Evolutionary conservation across 2,113 vertebrate species (phyloP).

Genomic region (Sinosuthora webbiana): DNA sequence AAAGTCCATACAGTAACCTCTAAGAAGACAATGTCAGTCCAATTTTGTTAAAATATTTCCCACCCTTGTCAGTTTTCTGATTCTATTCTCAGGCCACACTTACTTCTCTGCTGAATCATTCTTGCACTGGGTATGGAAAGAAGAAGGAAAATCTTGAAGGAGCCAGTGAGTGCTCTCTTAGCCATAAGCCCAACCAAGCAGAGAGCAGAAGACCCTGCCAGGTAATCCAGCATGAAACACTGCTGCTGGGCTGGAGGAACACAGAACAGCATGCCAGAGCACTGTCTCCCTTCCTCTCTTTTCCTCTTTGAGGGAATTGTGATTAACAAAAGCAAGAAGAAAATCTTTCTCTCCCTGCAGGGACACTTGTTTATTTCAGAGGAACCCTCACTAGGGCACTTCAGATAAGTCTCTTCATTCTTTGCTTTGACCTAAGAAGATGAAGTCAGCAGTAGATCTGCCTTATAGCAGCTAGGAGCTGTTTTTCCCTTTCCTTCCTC

Average conservation of each 20-base stretch:
- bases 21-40: neutral
- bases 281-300: neutral
- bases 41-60: neutral
- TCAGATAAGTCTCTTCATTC: neutral
- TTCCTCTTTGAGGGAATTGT: neutral
- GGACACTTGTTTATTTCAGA: neutral
- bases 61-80: neutral
- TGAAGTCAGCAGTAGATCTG: neutral
- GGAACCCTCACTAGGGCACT: neutral
- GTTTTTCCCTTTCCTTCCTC: neutral
- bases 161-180: neutral
- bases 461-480: neutral
- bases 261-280: rapidly evolving
- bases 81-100: neutral
- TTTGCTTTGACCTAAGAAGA: neutral
- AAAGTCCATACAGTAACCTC: neutral
- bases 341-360: neutral
- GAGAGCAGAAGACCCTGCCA: neutral
- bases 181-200: neutral
- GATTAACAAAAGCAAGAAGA: neutral
- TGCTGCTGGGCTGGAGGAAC: neutral
- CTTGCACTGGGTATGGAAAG: neutral
- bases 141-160: neutral
- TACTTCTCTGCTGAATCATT: neutral
- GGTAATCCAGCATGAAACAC: neutral